Evolutionary conservation across 2,888 invertebrate genomes (phyloP).

Genomic region (Dicycla oo): DNA sequence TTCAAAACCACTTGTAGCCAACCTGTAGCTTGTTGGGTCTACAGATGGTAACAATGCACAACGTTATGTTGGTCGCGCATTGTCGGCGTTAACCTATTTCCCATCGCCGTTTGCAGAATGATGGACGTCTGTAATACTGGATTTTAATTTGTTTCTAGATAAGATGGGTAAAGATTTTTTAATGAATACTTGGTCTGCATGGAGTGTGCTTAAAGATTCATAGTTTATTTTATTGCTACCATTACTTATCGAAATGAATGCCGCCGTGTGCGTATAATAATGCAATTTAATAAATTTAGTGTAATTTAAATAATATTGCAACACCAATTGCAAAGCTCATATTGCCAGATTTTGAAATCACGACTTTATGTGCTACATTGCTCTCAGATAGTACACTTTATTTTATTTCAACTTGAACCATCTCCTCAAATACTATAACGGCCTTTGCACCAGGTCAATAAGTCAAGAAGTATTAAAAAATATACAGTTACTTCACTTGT

Average conservation of each 20-base stretch:
- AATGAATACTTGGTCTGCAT: background rate
- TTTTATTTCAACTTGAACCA: slow-evolving; percentile 16
- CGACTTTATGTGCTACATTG: background rate
- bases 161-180: background rate
- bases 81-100: slow-evolving; percentile 49
- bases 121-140: slow-evolving; percentile 6
- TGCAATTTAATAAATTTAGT: background rate
- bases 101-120: slow-evolving; percentile 30
- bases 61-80: slow-evolving; percentile 14
- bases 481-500: slow-evolving; percentile 48
- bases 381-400: background rate
- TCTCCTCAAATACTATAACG: slow-evolving; percentile 13
- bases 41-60: slow-evolving; percentile 37
- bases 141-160: slow-evolving; percentile 18
- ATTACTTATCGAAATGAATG: background rate
- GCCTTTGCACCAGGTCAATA: slow-evolving; percentile 39
- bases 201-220: background rate
- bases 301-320: background rate
- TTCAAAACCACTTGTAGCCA: slow-evolving; percentile 39
- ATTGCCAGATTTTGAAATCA: slow-evolving; percentile 7
- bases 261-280: background rate
- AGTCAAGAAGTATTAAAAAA: slow-evolving; percentile 34
- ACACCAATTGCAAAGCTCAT: background rate
- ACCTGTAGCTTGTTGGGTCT: slow-evolving; percentile 44
- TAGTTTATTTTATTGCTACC: background rate